phyloP scores from a whole-genome alignment of 2,113 vertebrate genomes.

The Paralichthys olivaceus region DNA sequence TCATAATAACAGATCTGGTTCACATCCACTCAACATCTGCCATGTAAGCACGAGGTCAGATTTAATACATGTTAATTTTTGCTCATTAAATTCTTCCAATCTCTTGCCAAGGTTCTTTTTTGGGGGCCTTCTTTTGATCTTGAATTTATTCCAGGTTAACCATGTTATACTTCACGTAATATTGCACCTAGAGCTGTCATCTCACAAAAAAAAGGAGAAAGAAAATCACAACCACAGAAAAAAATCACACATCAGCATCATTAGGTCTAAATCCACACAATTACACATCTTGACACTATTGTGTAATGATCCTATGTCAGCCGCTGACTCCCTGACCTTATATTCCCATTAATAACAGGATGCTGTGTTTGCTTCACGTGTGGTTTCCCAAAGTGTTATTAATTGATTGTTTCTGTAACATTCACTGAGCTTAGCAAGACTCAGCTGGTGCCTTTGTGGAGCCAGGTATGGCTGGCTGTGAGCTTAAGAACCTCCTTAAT shows the following conservation, averaged over 20 bases:
- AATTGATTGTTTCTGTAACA: slow-evolving; percentile 79
- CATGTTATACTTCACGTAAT: slow-evolving; percentile 71
- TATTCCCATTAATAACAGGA: slow-evolving; percentile 63
- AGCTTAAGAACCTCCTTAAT: slow-evolving; percentile 78
- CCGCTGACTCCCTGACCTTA: slow-evolving; percentile 57
- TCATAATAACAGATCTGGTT: slow-evolving; percentile 45
- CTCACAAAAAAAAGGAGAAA: slow-evolving; percentile 7
- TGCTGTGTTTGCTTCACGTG: slow-evolving; percentile 47
- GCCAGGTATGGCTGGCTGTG: slow-evolving; percentile 74
- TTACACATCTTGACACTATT: neutral
- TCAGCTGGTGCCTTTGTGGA: slow-evolving; percentile 78
- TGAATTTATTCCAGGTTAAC: slow-evolving; percentile 81
- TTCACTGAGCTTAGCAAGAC: slow-evolving; percentile 66
- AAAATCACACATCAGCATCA: neutral
- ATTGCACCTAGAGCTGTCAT: slow-evolving; percentile 26
- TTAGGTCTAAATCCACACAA: neutral
- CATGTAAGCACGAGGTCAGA: slow-evolving; percentile 80
- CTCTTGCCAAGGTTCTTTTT: slow-evolving; percentile 78
- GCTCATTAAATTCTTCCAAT: slow-evolving; percentile 83
- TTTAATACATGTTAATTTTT: slow-evolving; percentile 87
- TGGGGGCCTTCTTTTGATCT: slow-evolving; percentile 81
- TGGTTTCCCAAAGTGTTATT: slow-evolving; percentile 68
- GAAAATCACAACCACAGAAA: neutral
- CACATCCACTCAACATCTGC: slow-evolving; percentile 78
- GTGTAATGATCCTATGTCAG: neutral